Base-by-base conservation (phyloP, 2,797 vertebrate genomes). In the Cyprinella venusta region DNA sequence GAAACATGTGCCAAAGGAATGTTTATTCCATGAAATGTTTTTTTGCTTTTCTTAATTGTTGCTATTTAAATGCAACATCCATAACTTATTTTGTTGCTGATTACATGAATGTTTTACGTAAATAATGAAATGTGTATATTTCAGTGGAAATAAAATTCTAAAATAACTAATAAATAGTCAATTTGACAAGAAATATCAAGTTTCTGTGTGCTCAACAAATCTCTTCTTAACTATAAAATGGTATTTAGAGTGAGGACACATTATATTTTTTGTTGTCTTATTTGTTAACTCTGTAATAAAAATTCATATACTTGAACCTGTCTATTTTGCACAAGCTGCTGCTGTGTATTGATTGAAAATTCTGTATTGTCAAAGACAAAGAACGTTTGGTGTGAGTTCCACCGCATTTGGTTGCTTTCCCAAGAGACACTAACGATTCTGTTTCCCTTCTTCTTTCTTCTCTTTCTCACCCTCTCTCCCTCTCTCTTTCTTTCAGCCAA, bases 381-480 rank as follows among this genome's bases (percentile, higher is more conserved):
- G 82, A 61, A 12, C 19, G 16, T 83, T 91, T 84, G 86, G 83
- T 90, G 89, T 64, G 87, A 90, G 90, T 91, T 91, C 83, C 89
- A 84, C 86, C 52, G 56, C 86, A 88, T 86, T 90, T 88, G 90
- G 91, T 89, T 85, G 86, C 83, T 85, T 86, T 93, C 92, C 92
- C 93, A 81, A 77, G 92, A 90, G 93, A 94, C 89, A 90, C 90
- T 90, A 88, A 90, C 89, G 90, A 92, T 93, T 93, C 86, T 90
- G 91, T 90, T 90, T 91, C 89, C 91, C 91, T 88, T 91, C 84
- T 87, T 84, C 26, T 65, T 78, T 78, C 74, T 56, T 72, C 38
- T 72, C 18, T 77, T 59, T 77, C 36, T 78, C 33, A 9, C 79
- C 10, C 67, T 59, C 24, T 54, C 61, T 42, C 19, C 33, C 77